Percentiles rank a stretch among this genome's conserved stretches.
phyloP scores from a whole-genome alignment of 2,113 vertebrate species.

The Brachypodius melanocephalos region DNA sequence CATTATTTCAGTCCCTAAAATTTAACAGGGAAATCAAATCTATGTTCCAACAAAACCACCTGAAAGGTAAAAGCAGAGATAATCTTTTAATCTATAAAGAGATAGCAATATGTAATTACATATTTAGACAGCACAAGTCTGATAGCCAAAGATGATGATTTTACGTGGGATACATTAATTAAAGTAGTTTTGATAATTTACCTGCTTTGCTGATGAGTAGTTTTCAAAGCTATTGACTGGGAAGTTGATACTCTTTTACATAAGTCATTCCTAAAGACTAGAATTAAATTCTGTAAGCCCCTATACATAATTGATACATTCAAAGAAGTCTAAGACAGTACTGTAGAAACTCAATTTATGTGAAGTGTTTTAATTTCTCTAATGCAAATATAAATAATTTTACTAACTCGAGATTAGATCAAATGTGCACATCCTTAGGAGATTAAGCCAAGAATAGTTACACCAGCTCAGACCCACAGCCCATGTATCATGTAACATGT shows the following conservation, averaged over 20 bases:
- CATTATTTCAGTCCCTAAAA: background rate
- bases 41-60: background rate
- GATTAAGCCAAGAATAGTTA: background rate
- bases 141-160: conserved; percentile 17
- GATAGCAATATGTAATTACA: background rate
- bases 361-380: background rate
- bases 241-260: background rate
- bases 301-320: background rate
- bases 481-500: background rate
- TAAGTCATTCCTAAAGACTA: background rate
- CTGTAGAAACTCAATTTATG: background rate
- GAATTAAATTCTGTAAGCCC: background rate
- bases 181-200: conserved; percentile 16
- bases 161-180: background rate
- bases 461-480: background rate
- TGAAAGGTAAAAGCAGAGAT: background rate
- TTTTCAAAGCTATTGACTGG: conserved; percentile 20
- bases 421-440: background rate
- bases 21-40: background rate
- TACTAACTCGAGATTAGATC: background rate
- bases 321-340: background rate
- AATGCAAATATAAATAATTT: background rate
- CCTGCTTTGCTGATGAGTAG: background rate
- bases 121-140: background rate
- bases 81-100: conserved; percentile 13